A percentile compares a stretch with the other conserved stretches of the same genome.
phyloP scores from a whole-genome alignment of 1,140 invertebrate genomes.

The Zaprionus tsacasi region DNA sequence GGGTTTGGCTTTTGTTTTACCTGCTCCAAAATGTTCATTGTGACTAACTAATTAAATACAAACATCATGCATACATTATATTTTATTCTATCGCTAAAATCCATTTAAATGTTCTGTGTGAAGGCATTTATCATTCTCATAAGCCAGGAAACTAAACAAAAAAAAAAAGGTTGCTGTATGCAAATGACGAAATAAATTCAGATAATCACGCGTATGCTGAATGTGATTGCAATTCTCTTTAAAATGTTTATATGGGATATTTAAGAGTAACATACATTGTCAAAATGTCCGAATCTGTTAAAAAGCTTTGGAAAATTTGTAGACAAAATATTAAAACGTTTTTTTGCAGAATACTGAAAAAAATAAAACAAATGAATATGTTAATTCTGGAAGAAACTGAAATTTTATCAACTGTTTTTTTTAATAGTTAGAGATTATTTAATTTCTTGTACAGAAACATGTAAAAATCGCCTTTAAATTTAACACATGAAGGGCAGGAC shows the following conservation, averaged over 20 bases:
- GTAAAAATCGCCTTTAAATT: too few relatives aligned
- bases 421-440: background rate
- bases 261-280: too few relatives aligned
- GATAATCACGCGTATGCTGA: conserved; percentile 3
- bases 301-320: background rate
- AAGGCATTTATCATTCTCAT: conserved; percentile 38
- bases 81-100: conserved; percentile 23
- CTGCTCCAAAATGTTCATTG: conserved; percentile 9
- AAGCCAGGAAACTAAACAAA: conserved; percentile 15
- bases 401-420: too few relatives aligned
- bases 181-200: conserved; percentile 11
- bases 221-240: background rate
- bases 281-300: background rate
- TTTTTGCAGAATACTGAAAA: too few relatives aligned
- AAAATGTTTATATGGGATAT: background rate
- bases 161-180: conserved; percentile 8
- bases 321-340: too few relatives aligned
- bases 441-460: background rate
- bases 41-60: conserved; percentile 27
- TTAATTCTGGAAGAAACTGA: too few relatives aligned
- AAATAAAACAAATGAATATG: too few relatives aligned
- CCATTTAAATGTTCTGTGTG: conserved; percentile 4
- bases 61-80: background rate
- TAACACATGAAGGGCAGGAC: too few relatives aligned
- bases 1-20: conserved; percentile 31